Evolutionary conservation across 1,140 invertebrate genomes (phyloP).

Genomic region (Drosophila azteca): DNA sequence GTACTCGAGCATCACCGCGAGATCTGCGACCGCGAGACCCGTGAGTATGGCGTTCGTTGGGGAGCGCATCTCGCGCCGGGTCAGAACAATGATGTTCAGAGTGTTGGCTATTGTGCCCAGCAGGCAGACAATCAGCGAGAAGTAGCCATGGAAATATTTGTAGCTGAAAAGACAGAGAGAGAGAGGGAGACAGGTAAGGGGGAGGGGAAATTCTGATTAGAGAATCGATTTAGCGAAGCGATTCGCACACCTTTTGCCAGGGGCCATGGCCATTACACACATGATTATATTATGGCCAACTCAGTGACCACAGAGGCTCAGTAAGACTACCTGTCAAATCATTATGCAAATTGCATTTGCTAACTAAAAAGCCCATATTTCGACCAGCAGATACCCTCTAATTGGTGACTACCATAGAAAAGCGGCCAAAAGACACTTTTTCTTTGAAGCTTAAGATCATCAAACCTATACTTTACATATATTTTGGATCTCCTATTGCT

Average conservation of each 20-base stretch:
- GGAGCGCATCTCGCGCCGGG: slow-evolving; percentile 93
- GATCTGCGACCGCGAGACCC: slow-evolving; percentile 95
- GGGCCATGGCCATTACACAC: slow-evolving; percentile 70
- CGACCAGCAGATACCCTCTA: too few species aligned
- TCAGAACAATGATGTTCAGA: slow-evolving; percentile 97
- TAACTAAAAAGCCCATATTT: background rate
- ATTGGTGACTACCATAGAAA: too few species aligned
- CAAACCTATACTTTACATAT: too few species aligned
- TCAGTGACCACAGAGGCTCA: slow-evolving; percentile 7
- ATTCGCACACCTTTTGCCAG: slow-evolving; percentile 19
- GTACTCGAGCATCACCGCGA: slow-evolving; percentile 96
- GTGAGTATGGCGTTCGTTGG: slow-evolving; percentile 94
- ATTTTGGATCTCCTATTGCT: too few species aligned
- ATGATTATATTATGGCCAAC: slow-evolving; percentile 59
- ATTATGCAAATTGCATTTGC: slow-evolving; percentile 75
- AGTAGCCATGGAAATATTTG: slow-evolving; percentile 78
- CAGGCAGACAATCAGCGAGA: slow-evolving; percentile 89
- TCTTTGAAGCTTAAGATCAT: too few species aligned
- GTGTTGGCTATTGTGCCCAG: slow-evolving; percentile 96
- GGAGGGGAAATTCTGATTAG: slow-evolving; percentile 10
- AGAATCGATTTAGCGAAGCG: slow-evolving; percentile 12
- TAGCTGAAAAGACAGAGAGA: slow-evolving; percentile 49
- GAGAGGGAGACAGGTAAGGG: background rate
- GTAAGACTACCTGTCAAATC: slow-evolving; percentile 42
- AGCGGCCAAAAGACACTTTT: too few species aligned